These are phyloP conservation scores for Tipula unca DNA, from an alignment of 2,888 invertebrate genomes.

Conservation along the genomic window DNA sequence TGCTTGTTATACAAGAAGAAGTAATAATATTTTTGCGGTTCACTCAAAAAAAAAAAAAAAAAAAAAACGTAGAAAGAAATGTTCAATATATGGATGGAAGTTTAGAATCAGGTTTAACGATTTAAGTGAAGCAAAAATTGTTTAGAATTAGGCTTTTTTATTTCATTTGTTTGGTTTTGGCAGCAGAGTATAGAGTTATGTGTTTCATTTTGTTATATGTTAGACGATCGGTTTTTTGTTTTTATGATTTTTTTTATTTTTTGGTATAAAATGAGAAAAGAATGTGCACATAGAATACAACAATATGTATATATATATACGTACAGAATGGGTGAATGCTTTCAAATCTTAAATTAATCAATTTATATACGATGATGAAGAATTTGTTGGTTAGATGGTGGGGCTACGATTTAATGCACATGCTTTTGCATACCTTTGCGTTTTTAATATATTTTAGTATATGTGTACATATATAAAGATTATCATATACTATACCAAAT, in stretches of 20 bases:
- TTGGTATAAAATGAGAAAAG: neutral
- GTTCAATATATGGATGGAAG: neutral
- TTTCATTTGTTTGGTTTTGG: neutral
- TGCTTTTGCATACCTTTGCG: neutral
- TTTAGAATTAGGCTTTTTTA: neutral
- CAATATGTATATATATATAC: no score
- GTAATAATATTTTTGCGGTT: slow-evolving; percentile 14
- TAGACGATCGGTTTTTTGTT: neutral
- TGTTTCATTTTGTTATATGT: neutral
- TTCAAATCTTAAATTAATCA: neutral
- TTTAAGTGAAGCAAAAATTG: slow-evolving; percentile 14
- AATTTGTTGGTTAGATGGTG: neutral
- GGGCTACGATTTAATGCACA: neutral
- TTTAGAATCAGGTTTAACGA: slow-evolving; percentile 14
- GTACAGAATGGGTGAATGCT: neutral
- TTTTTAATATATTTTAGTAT: neutral
- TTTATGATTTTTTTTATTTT: neutral
- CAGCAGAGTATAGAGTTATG: neutral
- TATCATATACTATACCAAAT: neutral
- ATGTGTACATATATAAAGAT: neutral
- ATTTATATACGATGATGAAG: neutral
- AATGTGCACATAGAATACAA: neutral
- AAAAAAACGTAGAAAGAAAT: neutral
- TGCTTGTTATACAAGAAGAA: slow-evolving; percentile 14
- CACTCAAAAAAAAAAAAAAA: neutral